phyloP scores from a whole-genome alignment of 2,797 vertebrate genomes.

The Liparis tanakae region DNA sequence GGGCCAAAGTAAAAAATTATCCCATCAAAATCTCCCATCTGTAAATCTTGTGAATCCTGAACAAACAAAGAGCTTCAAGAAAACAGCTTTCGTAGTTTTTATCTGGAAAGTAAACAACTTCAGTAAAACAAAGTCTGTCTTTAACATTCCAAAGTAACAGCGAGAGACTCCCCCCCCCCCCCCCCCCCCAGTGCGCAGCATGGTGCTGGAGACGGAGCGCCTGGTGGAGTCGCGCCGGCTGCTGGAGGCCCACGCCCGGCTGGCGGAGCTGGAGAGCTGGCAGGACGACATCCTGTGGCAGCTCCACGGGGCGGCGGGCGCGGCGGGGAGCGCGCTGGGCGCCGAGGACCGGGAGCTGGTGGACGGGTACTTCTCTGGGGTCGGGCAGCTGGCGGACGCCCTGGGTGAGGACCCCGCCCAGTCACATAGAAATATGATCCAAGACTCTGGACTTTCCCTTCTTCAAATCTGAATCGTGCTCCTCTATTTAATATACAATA shows the following conservation, averaged over 20 bases:
- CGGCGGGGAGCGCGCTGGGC: conserved; percentile 50
- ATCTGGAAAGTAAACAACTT: not conserved
- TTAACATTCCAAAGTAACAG: not conserved
- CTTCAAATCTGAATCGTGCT: not conserved
- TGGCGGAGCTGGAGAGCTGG: conserved; percentile 91
- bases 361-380: conserved; percentile 87
- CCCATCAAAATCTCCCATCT: too few species aligned
- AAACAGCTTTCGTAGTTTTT: too few species aligned
- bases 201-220: conserved; percentile 84
- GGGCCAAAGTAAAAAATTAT: too few species aligned
- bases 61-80: too few species aligned
- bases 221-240: conserved; percentile 86
- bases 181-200: conserved; percentile 78
- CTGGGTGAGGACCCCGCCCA: conserved; percentile 76
- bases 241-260: conserved; percentile 89
- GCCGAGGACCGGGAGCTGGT: conserved; percentile 82
- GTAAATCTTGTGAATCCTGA: too few species aligned
- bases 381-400: conserved; percentile 87
- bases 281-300: conserved; percentile 89
- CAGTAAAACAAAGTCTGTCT: not conserved
- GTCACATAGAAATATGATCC: not conserved
- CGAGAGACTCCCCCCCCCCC: conserved; percentile 6
- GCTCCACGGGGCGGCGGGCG: conserved; percentile 75
- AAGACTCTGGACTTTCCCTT: not conserved
- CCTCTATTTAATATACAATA: not conserved